Base-by-base conservation (phyloP, 2,888 invertebrate species). In the Himalopsyche kuldschensis region DNA sequence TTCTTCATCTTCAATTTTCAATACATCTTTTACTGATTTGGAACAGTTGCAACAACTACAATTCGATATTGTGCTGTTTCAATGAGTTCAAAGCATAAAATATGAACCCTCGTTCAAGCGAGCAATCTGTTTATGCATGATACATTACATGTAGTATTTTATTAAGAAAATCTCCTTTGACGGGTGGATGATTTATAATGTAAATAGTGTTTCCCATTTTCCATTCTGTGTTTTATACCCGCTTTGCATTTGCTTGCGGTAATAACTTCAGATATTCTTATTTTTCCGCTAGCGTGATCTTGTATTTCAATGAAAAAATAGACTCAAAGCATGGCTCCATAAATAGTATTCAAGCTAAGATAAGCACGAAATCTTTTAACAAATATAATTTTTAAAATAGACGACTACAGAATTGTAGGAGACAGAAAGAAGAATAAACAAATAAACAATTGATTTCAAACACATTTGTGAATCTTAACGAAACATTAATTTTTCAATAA, bases 91-190 rank as follows among this genome's bases (percentile, higher is more conserved):
- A 69, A 69, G 69, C 69, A 69, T 69, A 69, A 69, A 69, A 69
- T 69, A 32, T 76, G 76, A 76, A 76, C 76, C 76, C 76, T 76
- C 76, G 35, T 76, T 78, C 46, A 30, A 27, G 47, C 41, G 76
- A 47, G 81, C 81, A 81, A 81, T 81, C 55, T 84, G 77, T 83
- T 81, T 83, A 81, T 81, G 79, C 81, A 63, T 81, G 82, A 83
- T 82, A 82, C 82, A 82, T 82, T 82, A 83, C 77, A 77, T 81
- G 79, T 83, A 84, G 78, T 84, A 85, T 85, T 82, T 84, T 85
- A 85, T 85, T 85, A 85, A 82, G 83, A 80, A 84, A 85, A 84
- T 83, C 81, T 84, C 81, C 81, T 83, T 82, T 85, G 85, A 85
- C 85, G 84, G 31, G 78, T 20, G 82, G 79, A 81, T 85, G 85